Base-by-base conservation (phyloP, 2,888 invertebrate genomes). In the Metopia argyrocephala region DNA sequence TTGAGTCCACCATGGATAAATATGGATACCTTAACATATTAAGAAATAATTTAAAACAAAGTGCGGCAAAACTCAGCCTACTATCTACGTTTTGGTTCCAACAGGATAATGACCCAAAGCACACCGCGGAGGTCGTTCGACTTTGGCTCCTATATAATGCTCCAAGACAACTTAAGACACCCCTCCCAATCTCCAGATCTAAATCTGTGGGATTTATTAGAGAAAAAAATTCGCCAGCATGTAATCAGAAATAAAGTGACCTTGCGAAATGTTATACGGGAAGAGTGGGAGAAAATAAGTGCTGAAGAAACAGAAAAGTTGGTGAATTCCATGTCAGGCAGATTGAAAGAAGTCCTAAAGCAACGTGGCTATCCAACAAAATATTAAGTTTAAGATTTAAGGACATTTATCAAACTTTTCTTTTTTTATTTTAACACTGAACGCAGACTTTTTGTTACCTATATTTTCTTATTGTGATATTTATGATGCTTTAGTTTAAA, bases 41-140 rank as follows among this genome's bases (percentile, higher is more conserved):
- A n/a, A n/a, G n/a, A n/a, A n/a, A n/a, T n/a, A n/a, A n/a, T n/a
- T n/a, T n/a, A n/a, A n/a, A n/a, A n/a, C n/a, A n/a, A n/a, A n/a
- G n/a, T n/a, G n/a, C n/a, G n/a, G n/a, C n/a, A n/a, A n/a, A n/a
- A n/a, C n/a, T n/a, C n/a, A n/a, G n/a, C n/a, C n/a, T n/a, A n/a
- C n/a, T n/a, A n/a, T n/a, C n/a, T n/a, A n/a, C n/a, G n/a, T n/a
- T n/a, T n/a, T n/a, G n/a, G n/a, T n/a, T n/a, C n/a, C n/a, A 2
- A 74, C 80, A 48, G 73, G 76, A 62, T 76, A 52, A 38, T 6
- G 56, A 21, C 21, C 52, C 52, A 15, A 54, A 56, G n/a, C 46
- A 45, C 12, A 54, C 75, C 31, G 79, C 75, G 23, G 78, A 82
- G 59, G 78, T 83, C 73, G 57, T 28, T 38, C 18, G 20, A 65